These are phyloP conservation scores for Temnothorax unifasciatus DNA, from an alignment of 2,888 invertebrate genomes.

Conservation along the genomic window DNA sequence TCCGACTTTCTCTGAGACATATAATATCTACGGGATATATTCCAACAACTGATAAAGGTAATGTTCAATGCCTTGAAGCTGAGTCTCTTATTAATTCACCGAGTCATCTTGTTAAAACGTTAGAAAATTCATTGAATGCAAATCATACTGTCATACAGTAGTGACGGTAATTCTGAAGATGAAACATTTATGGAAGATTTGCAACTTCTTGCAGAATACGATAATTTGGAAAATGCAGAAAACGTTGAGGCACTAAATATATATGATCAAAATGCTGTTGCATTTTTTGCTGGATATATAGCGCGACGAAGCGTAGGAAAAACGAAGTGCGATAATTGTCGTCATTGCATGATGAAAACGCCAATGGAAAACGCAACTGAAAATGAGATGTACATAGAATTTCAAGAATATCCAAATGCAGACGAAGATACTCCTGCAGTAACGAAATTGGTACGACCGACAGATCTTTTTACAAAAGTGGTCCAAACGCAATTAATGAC, in stretches of 20 bases:
- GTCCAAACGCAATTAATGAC: not conserved
- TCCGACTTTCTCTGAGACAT: not conserved
- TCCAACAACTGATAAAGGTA: not conserved
- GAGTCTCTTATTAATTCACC: not conserved
- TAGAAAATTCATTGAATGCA: not conserved
- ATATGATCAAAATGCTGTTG: slow-evolving; percentile 16
- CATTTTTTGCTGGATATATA: slow-evolving; percentile 32
- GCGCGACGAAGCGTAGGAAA: not conserved
- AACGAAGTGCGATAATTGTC: slow-evolving; percentile 19
- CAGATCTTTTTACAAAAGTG: not conserved
- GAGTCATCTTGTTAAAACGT: not conserved
- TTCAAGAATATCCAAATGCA: slow-evolving; percentile 1
- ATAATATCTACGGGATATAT: not conserved
- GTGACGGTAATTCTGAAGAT: not conserved
- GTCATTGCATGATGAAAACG: slow-evolving; percentile 2
- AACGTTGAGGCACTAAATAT: not conserved
- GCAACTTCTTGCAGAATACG: slow-evolving; percentile 1
- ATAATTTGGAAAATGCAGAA: not conserved
- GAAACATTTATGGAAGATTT: not conserved
- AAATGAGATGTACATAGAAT: slow-evolving; percentile 15
- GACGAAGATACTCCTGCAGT: slow-evolving; percentile 16
- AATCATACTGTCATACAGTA: not conserved
- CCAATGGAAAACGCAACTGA: not conserved
- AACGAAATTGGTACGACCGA: not conserved
- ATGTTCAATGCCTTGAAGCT: not conserved